A percentile compares a stretch with the other conserved stretches of the same genome.
Conservation (phyloP, 2,797 vertebrate genomes). For the Fistularia commersonii region DNA sequence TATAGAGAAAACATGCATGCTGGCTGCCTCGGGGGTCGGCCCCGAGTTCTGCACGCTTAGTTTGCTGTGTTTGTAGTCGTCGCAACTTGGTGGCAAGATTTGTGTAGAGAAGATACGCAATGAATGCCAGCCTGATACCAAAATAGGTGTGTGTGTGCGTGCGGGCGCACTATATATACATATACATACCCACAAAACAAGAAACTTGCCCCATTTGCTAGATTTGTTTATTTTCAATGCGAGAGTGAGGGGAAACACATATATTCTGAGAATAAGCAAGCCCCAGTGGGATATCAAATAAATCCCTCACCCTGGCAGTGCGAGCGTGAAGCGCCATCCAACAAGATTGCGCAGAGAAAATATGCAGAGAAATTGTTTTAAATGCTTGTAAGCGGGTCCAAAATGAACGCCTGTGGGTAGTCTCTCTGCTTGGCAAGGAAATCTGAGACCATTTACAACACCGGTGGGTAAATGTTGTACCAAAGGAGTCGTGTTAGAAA, state of each 20-base stretch:
- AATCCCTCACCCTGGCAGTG: conserved; percentile 38
- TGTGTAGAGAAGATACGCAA: conserved; percentile 1
- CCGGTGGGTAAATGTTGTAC: no score
- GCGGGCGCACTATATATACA: no score
- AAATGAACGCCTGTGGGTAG: not conserved
- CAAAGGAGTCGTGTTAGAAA: no score
- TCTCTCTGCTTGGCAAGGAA: no score
- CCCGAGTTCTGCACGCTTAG: conserved; percentile 32
- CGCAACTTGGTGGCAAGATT: conserved; percentile 4
- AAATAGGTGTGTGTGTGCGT: conserved; percentile 6
- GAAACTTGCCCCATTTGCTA: conserved; percentile 19
- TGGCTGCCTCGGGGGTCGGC: conserved; percentile 38
- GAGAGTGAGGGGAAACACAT: conserved; percentile 24
- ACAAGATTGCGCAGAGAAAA: conserved; percentile 15
- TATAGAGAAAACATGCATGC: conserved; percentile 6
- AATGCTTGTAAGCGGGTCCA: conserved; percentile 6
- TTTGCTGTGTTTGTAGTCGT: conserved; percentile 35
- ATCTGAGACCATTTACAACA: no score
- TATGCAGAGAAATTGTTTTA: conserved; percentile 18
- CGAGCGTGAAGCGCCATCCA: conserved; percentile 6
- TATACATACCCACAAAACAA: not conserved
- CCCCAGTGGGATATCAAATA: conserved; percentile 40
- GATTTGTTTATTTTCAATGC: conserved; percentile 40
- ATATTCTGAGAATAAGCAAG: conserved; percentile 40
- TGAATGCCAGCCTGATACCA: not conserved